Evolutionary conservation across 2,797 vertebrate species (phyloP).

Genomic region (Enteromius unitaeniatus): DNA sequence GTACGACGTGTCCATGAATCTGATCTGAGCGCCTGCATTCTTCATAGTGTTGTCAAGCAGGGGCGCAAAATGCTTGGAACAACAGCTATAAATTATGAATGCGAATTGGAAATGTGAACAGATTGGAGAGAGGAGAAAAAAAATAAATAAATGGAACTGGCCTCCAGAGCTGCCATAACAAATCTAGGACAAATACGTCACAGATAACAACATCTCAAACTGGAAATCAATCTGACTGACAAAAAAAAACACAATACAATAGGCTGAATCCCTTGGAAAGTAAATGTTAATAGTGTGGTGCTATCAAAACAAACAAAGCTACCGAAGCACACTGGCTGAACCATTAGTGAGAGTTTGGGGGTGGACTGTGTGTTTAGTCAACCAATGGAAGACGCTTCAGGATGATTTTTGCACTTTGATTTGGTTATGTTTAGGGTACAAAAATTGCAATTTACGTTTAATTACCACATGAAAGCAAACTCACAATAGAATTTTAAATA

Average conservation of each 20-base stretch:
- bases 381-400: background rate
- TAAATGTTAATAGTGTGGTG: background rate
- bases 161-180: conserved; percentile 1
- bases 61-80: background rate
- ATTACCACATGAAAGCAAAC: conserved; percentile 1
- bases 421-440: background rate
- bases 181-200: conserved; percentile 43
- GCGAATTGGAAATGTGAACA: conserved; percentile 11
- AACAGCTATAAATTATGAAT: conserved; percentile 21
- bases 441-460: background rate
- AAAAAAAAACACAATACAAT: background rate
- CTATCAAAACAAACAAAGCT: background rate
- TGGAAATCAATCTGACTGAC: background rate
- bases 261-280: background rate
- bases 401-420: background rate
- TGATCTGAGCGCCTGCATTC: background rate
- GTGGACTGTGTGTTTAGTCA: background rate
- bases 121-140: conserved; percentile 19
- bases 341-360: background rate
- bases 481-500: background rate
- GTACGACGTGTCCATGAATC: background rate
- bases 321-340: background rate
- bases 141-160: background rate
- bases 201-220: conserved; percentile 6
- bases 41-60: background rate